These are phyloP conservation scores for Scrobipalpa costella DNA, from an alignment of 2,888 invertebrate species.

Conservation along the genomic window DNA sequence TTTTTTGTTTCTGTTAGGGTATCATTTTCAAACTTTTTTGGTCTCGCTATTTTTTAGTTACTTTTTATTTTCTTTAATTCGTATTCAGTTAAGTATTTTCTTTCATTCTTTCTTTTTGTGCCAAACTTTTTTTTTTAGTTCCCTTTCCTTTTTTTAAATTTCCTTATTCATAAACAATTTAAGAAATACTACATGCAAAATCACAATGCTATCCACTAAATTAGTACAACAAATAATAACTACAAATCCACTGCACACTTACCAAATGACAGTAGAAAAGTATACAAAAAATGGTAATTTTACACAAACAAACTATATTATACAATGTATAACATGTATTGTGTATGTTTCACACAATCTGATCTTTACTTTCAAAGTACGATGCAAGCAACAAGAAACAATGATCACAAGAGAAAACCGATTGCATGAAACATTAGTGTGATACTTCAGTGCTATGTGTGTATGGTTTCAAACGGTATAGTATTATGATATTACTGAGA, in stretches of 20 bases:
- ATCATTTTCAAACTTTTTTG: conserved; percentile 30
- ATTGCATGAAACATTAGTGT: conserved; percentile 17
- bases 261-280: conserved; percentile 35
- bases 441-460: conserved; percentile 22
- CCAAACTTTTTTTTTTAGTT: conserved; percentile 16
- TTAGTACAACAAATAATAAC: neutral
- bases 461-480: conserved; percentile 1
- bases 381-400: neutral
- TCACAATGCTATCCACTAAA: neutral
- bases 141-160: conserved; percentile 17
- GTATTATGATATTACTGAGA: neutral
- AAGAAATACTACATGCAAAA: conserved; percentile 13
- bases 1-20: conserved; percentile 24
- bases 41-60: conserved; percentile 4
- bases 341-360: conserved; percentile 5
- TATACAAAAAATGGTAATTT: conserved; percentile 7
- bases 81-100: too few species aligned
- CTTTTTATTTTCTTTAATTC: conserved; percentile 22
- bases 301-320: neutral
- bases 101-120: conserved; percentile 20
- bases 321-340: neutral
- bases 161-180: conserved; percentile 11
- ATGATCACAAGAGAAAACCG: conserved; percentile 7
- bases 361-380: neutral
- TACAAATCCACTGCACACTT: conserved; percentile 34